Conservation (phyloP, 2,113 vertebrate genomes). For the Paradoxurus hermaphroditus region DNA sequence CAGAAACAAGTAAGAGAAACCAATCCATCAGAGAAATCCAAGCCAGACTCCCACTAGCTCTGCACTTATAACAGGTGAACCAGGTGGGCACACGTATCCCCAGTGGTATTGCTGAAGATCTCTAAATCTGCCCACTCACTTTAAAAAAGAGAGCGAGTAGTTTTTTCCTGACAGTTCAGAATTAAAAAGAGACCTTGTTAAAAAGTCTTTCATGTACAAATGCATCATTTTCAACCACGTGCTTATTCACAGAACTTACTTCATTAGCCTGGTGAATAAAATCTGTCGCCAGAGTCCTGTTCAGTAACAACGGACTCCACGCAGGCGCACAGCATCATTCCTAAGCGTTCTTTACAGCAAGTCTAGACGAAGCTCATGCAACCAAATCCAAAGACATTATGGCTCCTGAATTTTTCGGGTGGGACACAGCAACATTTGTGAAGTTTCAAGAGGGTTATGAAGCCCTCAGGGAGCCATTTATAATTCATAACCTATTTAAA, state of each 20-base stretch:
- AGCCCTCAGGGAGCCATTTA: not conserved
- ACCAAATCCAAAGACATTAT: not conserved
- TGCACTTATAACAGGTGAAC: not conserved
- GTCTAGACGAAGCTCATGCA: not conserved
- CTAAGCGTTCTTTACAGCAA: not conserved
- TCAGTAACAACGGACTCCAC: not conserved
- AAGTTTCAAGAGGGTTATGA: not conserved
- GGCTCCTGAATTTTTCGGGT: not conserved
- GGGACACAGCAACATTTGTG: not conserved
- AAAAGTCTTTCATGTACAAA: not conserved
- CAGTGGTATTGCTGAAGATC: not conserved
- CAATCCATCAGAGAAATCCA: not conserved
- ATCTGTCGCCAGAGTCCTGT: not conserved
- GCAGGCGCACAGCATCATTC: not conserved
- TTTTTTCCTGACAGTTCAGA: not conserved
- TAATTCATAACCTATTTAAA: not conserved
- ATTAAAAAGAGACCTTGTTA: not conserved
- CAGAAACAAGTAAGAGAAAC: not conserved
- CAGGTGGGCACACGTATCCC: not conserved
- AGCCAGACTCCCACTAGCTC: not conserved
- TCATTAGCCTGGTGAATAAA: not conserved
- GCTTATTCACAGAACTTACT: not conserved
- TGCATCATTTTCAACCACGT: not conserved
- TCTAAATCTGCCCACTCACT: not conserved
- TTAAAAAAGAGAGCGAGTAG: not conserved